A percentile compares a stretch with the other conserved stretches of the same genome.
phyloP scores from a whole-genome alignment of 2,797 vertebrate species.

The Propithecus deckenii region DNA sequence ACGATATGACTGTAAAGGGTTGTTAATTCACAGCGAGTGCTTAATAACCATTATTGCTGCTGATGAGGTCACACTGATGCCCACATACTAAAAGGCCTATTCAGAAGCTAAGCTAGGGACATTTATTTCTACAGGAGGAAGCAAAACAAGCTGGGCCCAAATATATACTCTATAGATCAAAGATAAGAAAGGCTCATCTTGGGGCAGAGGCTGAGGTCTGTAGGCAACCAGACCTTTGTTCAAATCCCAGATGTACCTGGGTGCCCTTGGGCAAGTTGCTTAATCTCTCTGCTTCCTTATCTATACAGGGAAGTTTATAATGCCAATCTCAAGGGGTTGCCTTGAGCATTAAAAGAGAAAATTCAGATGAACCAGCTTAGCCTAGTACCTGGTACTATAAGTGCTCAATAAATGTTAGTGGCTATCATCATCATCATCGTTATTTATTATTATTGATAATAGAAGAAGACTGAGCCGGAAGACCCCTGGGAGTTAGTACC shows the following conservation, averaged over 20 bases:
- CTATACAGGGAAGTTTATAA: constrained; percentile 60
- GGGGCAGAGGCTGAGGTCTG: constrained; percentile 1
- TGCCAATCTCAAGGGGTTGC: constrained; percentile 51
- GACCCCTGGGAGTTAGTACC: neutral
- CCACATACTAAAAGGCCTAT: constrained; percentile 24
- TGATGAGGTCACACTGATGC: constrained; percentile 16
- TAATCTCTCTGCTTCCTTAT: constrained; percentile 59
- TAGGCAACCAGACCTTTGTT: neutral
- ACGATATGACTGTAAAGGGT: neutral
- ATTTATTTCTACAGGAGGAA: constrained; percentile 42
- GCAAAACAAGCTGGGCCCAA: neutral
- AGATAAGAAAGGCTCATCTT: neutral
- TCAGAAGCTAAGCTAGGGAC: constrained; percentile 35
- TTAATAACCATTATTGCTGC: constrained; percentile 29
- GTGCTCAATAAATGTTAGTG: constrained; percentile 17
- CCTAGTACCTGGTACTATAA: neutral
- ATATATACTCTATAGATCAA: neutral
- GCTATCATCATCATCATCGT: constrained; percentile 5
- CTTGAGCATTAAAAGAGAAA: constrained; percentile 52
- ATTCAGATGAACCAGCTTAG: neutral
- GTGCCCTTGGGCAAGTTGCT: constrained; percentile 59
- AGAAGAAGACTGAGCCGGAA: neutral
- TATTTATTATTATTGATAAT: neutral
- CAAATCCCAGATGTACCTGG: constrained; percentile 22
- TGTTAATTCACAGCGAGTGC: constrained; percentile 9